Evolutionary conservation across 2,888 invertebrate species (phyloP).

Genomic region (Neoscelio sp.): DNA sequence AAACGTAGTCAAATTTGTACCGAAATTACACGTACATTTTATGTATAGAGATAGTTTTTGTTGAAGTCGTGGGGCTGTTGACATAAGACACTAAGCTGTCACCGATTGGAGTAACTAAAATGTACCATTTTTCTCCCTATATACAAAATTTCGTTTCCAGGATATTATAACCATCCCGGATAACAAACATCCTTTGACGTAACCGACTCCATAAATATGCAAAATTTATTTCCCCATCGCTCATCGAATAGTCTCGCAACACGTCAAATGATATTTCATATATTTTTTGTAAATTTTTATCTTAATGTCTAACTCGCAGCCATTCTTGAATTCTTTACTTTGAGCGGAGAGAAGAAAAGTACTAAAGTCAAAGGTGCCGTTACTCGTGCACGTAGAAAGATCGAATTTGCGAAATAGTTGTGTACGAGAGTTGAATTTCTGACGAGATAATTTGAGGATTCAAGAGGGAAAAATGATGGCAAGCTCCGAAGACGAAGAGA

Average conservation of each 20-base stretch:
- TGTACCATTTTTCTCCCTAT: no score
- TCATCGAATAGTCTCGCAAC: conserved; percentile 17
- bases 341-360: conserved; percentile 58
- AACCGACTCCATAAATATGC: no score
- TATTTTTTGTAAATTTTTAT: conserved; percentile 58
- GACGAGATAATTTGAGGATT: conserved; percentile 80
- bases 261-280: conserved; percentile 32
- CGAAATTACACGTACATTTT: no score
- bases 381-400: conserved; percentile 74
- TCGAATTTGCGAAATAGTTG: conserved; percentile 81
- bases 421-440: conserved; percentile 81
- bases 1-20: no score
- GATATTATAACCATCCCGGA: no score
- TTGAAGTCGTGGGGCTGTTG: no score
- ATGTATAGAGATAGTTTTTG: no score
- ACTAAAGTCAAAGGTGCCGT: conserved; percentile 64
- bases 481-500: conserved; percentile 29
- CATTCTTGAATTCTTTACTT: conserved; percentile 60
- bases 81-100: no score
- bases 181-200: no score
- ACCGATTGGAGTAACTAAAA: no score
- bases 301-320: conserved; percentile 51
- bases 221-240: conserved; percentile 24
- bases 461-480: conserved; percentile 70
- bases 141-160: no score